Evolutionary conservation across 2,113 vertebrate species (phyloP).

Genomic region (Erythrocebus patas): DNA sequence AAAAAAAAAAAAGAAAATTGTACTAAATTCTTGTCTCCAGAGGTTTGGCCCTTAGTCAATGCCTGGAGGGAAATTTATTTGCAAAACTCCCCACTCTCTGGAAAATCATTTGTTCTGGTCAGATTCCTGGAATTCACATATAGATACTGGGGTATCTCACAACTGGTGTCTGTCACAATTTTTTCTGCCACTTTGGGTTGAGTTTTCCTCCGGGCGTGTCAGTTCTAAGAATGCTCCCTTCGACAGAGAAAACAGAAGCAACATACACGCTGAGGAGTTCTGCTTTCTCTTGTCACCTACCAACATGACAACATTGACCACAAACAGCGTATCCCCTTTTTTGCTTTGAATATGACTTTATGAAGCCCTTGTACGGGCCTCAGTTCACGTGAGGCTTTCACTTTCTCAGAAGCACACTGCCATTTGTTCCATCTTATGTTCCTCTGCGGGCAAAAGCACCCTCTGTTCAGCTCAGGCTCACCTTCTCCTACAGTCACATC

Average conservation of each 20-base stretch:
- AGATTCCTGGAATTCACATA: neutral
- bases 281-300: constrained; percentile 61
- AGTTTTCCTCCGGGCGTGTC: neutral
- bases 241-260: constrained; percentile 64
- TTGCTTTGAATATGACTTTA: constrained; percentile 54
- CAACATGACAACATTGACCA: constrained; percentile 56
- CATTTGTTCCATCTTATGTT: neutral
- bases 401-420: constrained; percentile 44
- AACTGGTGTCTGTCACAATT: neutral
- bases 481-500: neutral
- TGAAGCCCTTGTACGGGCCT: neutral
- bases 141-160: neutral
- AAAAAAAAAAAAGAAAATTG: neutral
- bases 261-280: constrained; percentile 52
- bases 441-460: neutral
- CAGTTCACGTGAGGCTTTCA: neutral
- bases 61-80: neutral
- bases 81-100: neutral
- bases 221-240: constrained; percentile 40
- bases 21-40: neutral
- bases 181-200: neutral
- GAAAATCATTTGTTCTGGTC: neutral
- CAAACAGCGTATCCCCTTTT: constrained; percentile 26
- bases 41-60: neutral
- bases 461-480: neutral